phyloP scores from a whole-genome alignment of 1,140 invertebrate genomes.

The Venturia canescens region DNA sequence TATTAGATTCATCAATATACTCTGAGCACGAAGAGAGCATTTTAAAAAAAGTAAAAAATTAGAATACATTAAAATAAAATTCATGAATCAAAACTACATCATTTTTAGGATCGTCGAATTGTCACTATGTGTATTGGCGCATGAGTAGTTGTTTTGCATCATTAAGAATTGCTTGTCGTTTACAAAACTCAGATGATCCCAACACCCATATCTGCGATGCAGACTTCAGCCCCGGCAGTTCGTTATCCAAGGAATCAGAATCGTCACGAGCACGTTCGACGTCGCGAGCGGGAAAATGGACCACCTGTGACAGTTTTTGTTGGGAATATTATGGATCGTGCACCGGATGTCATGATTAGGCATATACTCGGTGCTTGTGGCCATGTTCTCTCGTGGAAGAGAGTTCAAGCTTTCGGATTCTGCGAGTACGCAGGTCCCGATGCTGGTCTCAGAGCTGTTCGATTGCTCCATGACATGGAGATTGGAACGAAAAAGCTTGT shows the following conservation, averaged over 20 bases:
- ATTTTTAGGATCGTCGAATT: no score
- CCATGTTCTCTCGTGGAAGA: constrained; percentile 96
- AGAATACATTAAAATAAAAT: no score
- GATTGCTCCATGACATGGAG: constrained; percentile 95
- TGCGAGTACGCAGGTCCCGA: constrained; percentile 97
- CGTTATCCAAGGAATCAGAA: constrained; percentile 70
- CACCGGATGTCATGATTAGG: constrained; percentile 96
- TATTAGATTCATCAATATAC: no score
- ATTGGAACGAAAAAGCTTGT: constrained; percentile 96
- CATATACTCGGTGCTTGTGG: constrained; percentile 95
- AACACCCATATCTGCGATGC: constrained; percentile 76
- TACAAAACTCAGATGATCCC: constrained; percentile 70
- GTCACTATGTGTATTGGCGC: constrained; percentile 33
- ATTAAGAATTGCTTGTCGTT: constrained; percentile 56
- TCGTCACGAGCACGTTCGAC: constrained; percentile 69
- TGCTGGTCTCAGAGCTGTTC: constrained; percentile 94
- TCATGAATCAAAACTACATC: no score
- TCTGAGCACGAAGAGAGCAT: no score
- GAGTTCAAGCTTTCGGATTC: constrained; percentile 99
- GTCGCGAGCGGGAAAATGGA: constrained; percentile 78
- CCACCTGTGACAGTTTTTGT: constrained; percentile 98
- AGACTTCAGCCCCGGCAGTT: constrained; percentile 75
- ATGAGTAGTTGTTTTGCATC: constrained; percentile 65
- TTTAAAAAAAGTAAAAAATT: no score
- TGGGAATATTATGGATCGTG: constrained; percentile 97